phyloP scores from a whole-genome alignment of 2,797 vertebrate species.

The Bovichtus diacanthus region DNA sequence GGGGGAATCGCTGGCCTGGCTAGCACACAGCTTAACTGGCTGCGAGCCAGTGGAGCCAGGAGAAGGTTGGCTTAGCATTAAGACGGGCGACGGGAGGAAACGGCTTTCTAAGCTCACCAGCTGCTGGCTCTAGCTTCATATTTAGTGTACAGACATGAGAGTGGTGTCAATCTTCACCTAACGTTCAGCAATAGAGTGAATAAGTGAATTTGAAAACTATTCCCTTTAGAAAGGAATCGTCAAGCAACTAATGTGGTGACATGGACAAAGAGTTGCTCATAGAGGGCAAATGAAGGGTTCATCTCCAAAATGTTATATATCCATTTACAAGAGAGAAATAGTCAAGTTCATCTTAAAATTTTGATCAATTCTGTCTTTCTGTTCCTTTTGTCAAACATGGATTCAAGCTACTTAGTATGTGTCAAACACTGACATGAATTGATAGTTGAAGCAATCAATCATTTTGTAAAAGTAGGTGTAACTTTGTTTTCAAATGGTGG shows the following conservation, averaged over 20 bases:
- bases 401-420: slow-evolving; percentile 9
- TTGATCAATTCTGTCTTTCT: neutral
- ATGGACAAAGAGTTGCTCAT: slow-evolving; percentile 43
- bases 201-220: slow-evolving; percentile 28
- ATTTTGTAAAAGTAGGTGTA: slow-evolving; percentile 23
- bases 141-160: neutral
- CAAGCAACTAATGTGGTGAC: slow-evolving; percentile 37
- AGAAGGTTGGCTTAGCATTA: neutral
- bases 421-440: slow-evolving; percentile 14
- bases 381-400: neutral
- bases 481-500: slow-evolving; percentile 36
- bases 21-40: no score
- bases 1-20: neutral
- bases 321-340: slow-evolving; percentile 35
- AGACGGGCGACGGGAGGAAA: neutral
- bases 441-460: slow-evolving; percentile 11
- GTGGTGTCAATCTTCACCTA: neutral
- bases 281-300: slow-evolving; percentile 57
- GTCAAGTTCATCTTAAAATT: neutral
- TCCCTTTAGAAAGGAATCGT: slow-evolving; percentile 35
- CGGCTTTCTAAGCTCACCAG: neutral
- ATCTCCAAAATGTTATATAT: slow-evolving; percentile 68
- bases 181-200: slow-evolving; percentile 10
- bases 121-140: slow-evolving; percentile 6
- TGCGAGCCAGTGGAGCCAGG: neutral